These are phyloP conservation scores for Ooceraea biroi DNA, from an alignment of 1,140 invertebrate genomes.

Conservation along the genomic window DNA sequence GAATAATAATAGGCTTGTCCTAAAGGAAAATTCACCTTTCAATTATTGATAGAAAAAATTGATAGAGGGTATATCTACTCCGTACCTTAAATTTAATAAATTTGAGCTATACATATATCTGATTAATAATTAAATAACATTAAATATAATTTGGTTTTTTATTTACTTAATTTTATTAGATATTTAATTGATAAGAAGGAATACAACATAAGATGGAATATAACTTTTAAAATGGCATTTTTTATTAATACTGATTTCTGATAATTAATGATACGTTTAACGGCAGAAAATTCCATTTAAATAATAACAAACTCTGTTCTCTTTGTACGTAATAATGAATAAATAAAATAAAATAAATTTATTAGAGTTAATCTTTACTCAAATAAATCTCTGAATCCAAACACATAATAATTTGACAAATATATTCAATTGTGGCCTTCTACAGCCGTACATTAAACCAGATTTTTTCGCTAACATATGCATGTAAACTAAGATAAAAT, in stretches of 20 bases:
- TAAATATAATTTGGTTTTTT: not conserved
- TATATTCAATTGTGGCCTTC: not conserved
- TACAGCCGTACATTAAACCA: not conserved
- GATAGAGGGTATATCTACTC: not conserved
- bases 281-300: not conserved
- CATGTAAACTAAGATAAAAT: constrained; percentile 1
- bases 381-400: constrained; percentile 2
- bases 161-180: too few relatives aligned
- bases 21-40: not conserved
- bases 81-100: not conserved
- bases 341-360: not conserved
- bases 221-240: too few relatives aligned
- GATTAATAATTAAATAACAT: not conserved
- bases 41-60: not conserved
- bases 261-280: not conserved
- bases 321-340: not conserved
- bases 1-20: not conserved
- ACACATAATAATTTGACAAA: not conserved
- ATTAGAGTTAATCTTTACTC: not conserved
- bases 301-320: not conserved
- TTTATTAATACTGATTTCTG: not conserved
- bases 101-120: constrained; percentile 1
- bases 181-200: too few relatives aligned
- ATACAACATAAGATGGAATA: not conserved
- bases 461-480: not conserved